Evolutionary conservation across 2,113 vertebrate species (phyloP), one percentile per base, ranked within the genome.

Genomic region (Piprites chloris): DNA sequence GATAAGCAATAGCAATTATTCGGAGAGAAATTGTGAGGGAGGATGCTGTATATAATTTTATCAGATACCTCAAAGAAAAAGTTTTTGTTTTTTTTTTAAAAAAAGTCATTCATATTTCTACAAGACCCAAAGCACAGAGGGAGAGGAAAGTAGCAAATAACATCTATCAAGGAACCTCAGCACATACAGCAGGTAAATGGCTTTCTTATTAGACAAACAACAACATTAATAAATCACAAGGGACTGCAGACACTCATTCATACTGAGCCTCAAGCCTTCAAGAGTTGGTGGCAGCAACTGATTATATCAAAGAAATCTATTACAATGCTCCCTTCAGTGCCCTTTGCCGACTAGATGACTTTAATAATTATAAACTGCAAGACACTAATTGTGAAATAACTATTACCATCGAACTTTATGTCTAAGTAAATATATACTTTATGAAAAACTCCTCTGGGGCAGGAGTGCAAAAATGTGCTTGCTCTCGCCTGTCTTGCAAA

Each of bases 291-390:
- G 68, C 59, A 73, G 39, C 7, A 14, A 56, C n/a, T 81, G 91
- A 82, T 95, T 89, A 81, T 72, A 87, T 50, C 71, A 92, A 65
- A 1, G 9, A 63, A 93, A 94, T 92, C 65, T 95, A 68, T 92
- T 81, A 65, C 55, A 76, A 85, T 73, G 7, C 69, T 93, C 50
- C 58, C 27, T 85, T 91, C 65, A 82, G 39, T 95, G 78, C 53
- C 67, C 65, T 91, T 56, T 96, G 41, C 78, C 94, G 89, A 92
- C 77, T 92, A 93, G 33, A 50, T 53, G 39, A 85, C 75, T 94
- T 94, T 91, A 95, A 94, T 91, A 95, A 95, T 52, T 86, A 83
- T 91, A 93, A 97, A 89, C 83, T 87, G 65, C 61, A 93, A 75
- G 88, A 93, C 32, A 42, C 30, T 90, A 49, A 80, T 91, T 74